A percentile compares a stretch with the other conserved stretches of the same genome.
Conservation (phyloP, 2,888 invertebrate genomes). For the Lasioglossum lativentre region DNA sequence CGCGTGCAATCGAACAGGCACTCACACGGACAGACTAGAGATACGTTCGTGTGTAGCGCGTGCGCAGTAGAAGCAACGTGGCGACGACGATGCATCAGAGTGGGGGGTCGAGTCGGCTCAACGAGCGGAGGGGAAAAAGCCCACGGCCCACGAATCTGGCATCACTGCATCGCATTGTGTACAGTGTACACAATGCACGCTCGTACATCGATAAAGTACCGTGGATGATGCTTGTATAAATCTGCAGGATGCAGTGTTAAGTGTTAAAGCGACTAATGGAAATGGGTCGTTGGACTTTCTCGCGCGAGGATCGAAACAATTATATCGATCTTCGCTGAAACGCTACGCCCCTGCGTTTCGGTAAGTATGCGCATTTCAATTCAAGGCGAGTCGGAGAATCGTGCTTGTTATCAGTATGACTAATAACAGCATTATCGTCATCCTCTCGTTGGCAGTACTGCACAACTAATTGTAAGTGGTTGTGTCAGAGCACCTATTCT, state of each 20-base stretch:
- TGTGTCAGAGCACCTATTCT: not conserved
- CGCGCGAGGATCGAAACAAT: constrained; percentile 30
- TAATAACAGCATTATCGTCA: not conserved
- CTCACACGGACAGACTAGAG: too few species aligned
- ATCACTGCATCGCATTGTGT: too few species aligned
- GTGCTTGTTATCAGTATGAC: not conserved
- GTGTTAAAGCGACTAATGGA: constrained; percentile 66
- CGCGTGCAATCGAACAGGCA: too few species aligned
- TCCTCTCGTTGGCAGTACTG: not conserved
- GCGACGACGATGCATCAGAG: too few species aligned
- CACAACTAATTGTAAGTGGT: not conserved
- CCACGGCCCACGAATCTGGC: too few species aligned
- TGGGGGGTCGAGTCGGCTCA: too few species aligned
- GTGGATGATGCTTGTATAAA: constrained; percentile 66
- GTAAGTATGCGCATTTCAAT: constrained; percentile 37
- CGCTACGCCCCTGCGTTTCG: constrained; percentile 31
- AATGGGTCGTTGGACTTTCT: constrained; percentile 63
- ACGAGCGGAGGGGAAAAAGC: too few species aligned
- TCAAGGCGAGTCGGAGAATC: not conserved
- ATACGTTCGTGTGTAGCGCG: too few species aligned
- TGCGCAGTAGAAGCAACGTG: too few species aligned
- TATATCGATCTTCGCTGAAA: constrained; percentile 41
- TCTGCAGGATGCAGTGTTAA: constrained; percentile 62
- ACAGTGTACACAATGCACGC: constrained; percentile 42
- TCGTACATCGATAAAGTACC: constrained; percentile 55